Percentiles rank a stretch among this genome's conserved stretches.
These are phyloP conservation scores for Myotis brandtii DNA, from an alignment of 2,113 vertebrate species.

Conservation along the genomic window DNA sequence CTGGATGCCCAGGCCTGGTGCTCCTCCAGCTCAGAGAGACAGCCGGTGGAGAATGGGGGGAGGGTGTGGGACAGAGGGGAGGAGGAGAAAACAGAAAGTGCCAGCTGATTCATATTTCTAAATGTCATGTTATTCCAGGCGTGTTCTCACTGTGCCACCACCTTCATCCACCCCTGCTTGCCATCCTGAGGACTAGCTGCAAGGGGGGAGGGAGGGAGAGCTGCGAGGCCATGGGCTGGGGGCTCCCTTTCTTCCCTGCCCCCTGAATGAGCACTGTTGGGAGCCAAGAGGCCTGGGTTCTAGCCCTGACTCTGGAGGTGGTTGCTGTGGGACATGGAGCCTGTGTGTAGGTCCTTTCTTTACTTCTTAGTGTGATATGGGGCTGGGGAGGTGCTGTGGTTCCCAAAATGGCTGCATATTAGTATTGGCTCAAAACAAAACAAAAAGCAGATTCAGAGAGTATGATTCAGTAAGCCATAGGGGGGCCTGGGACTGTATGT, in stretches of 20 bases:
- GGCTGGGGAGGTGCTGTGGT: no score
- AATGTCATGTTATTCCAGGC: conserved; percentile 82
- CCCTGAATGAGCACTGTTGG: neutral
- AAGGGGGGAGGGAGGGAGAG: neutral
- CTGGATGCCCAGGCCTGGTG: neutral
- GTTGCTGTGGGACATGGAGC: neutral
- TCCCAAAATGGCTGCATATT: neutral
- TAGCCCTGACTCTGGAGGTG: neutral
- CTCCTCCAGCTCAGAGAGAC: conserved; percentile 39
- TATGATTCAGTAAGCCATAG: neutral
- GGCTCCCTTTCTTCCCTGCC: neutral
- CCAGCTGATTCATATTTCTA: conserved; percentile 78
- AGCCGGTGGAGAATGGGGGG: neutral
- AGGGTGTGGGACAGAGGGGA: neutral
- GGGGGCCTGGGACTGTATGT: neutral
- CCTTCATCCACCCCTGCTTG: conserved; percentile 72
- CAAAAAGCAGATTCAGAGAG: neutral
- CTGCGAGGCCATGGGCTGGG: neutral
- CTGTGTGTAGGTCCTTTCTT: neutral
- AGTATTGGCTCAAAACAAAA: neutral
- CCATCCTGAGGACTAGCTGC: conserved; percentile 73
- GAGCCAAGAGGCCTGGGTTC: neutral
- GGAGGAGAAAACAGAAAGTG: conserved; percentile 61
- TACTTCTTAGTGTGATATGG: accelerated
- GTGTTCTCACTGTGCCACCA: conserved; percentile 64